Conservation (phyloP, 2,113 vertebrate genomes). For the Microcebus griseorufus region DNA sequence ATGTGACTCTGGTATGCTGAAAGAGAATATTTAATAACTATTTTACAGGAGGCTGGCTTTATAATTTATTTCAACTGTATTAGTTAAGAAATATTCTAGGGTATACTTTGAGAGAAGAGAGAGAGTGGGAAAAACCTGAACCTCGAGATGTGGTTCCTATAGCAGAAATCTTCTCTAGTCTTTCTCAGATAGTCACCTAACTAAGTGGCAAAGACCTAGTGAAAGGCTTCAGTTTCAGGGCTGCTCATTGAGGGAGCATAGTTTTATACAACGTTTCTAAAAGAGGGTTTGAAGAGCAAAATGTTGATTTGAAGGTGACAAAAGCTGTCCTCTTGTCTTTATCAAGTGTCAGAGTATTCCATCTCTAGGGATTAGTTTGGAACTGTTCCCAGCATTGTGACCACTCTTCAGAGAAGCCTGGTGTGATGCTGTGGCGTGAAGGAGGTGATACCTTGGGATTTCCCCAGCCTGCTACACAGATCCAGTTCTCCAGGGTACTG, state of each 20-base stretch:
- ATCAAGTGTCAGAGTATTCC: neutral
- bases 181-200: slow-evolving; percentile 1
- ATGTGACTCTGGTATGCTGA: neutral
- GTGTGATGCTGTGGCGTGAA: neutral
- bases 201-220: neutral
- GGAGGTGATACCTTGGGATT: neutral
- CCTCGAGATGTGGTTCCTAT: neutral
- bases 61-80: neutral
- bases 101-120: neutral
- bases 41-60: neutral
- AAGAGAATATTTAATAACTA: neutral
- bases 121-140: neutral
- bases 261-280: neutral
- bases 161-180: neutral
- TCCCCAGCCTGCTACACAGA: neutral
- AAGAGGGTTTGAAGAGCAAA: neutral
- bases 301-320: neutral
- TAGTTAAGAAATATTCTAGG: neutral
- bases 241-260: neutral
- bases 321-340: neutral
- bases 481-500: neutral
- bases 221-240: neutral
- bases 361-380: neutral
- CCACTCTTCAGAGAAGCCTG: neutral
- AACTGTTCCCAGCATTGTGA: neutral